Conservation (phyloP, 1,140 invertebrate species). For the Drosophila kohkoa region DNA sequence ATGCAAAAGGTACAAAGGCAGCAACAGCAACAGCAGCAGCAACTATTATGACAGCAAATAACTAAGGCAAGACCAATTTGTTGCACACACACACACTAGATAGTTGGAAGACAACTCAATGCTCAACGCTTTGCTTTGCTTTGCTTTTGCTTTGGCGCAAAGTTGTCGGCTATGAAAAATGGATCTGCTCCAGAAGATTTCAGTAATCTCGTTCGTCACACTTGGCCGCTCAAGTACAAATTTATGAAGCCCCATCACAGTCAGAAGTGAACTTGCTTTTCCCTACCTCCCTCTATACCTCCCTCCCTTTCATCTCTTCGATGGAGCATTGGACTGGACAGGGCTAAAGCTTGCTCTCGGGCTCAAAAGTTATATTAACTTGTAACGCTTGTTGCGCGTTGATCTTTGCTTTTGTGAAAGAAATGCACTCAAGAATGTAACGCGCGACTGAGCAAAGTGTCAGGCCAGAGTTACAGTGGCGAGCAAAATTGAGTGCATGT, state of each 20-base stretch:
- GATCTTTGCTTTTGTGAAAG: conserved; percentile 31
- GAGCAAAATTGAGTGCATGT: too few relatives aligned
- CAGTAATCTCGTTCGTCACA: conserved; percentile 85
- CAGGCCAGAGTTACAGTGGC: conserved; percentile 30
- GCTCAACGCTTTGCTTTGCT: conserved; percentile 1
- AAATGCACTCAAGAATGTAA: conserved; percentile 79
- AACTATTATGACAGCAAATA: conserved; percentile 78
- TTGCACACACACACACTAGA: conserved; percentile 64
- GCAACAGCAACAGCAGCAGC: conserved; percentile 42
- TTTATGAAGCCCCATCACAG: conserved; percentile 73
- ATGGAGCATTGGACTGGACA: conserved; percentile 34
- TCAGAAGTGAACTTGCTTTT: conserved; percentile 6
- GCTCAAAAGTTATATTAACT: conserved; percentile 72
- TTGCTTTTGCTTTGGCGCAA: conserved; percentile 35
- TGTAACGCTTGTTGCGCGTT: conserved; percentile 54
- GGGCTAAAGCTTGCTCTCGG: conserved; percentile 33
- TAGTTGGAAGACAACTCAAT: conserved; percentile 71
- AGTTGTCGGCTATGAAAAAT: conserved; percentile 82
- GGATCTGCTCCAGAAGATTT: conserved; percentile 85
- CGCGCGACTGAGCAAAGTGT: conserved; percentile 71
- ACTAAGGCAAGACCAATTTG: conserved; percentile 74
- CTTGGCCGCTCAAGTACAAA: conserved; percentile 84
- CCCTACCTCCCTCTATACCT: neutral
- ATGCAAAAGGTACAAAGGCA: conserved; percentile 70
- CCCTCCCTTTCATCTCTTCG: neutral